Conservation (phyloP, 2,797 vertebrate species). For the Phylloscopus collybita region DNA sequence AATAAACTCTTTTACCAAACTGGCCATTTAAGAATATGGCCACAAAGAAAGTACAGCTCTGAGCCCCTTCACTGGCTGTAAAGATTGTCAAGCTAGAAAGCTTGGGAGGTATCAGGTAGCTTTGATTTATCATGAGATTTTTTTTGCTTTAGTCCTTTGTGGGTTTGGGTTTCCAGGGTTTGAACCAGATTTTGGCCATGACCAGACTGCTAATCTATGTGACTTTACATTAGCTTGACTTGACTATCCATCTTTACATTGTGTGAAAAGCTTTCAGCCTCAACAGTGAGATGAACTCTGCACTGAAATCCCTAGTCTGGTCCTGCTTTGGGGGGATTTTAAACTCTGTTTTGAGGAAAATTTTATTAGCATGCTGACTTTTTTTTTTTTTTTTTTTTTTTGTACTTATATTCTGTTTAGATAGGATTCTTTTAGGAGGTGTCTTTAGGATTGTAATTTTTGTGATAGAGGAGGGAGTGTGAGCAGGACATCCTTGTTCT, state of each 20-base stretch:
- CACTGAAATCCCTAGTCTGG: background rate
- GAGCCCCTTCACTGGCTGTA: background rate
- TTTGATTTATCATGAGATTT: background rate
- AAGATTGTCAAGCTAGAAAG: background rate
- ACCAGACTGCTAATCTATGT: background rate
- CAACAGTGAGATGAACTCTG: background rate
- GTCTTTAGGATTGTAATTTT: background rate
- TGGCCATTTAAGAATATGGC: background rate
- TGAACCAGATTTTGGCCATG: background rate
- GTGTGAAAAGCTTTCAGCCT: background rate
- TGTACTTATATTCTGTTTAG: background rate
- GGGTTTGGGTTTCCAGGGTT: background rate
- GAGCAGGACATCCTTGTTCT: background rate
- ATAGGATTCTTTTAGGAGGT: background rate
- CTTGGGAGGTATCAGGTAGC: constrained; percentile 2
- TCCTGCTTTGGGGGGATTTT: background rate
- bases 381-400: background rate
- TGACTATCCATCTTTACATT: background rate
- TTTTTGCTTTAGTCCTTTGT: background rate
- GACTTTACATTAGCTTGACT: background rate
- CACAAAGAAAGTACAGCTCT: background rate
- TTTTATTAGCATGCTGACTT: background rate
- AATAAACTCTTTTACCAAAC: background rate
- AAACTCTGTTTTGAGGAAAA: background rate
- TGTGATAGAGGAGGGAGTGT: background rate